These are phyloP conservation scores for Drosophila siamana DNA, from an alignment of 2,888 invertebrate genomes.

Conservation along the genomic window DNA sequence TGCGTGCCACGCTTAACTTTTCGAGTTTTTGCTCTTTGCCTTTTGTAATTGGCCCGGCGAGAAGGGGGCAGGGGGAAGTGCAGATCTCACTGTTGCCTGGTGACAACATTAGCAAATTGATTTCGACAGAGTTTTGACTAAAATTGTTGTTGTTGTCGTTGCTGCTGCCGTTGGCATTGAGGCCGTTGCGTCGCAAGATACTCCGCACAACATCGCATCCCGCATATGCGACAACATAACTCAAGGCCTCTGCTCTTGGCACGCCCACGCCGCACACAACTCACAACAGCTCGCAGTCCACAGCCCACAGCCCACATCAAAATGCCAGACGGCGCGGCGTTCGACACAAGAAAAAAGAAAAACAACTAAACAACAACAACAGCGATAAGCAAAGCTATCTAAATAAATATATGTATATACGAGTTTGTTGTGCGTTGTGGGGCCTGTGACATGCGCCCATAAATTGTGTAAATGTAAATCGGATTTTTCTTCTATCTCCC, in stretches of 20 bases:
- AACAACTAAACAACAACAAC: constrained; percentile 34
- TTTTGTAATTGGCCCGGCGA: constrained; percentile 49
- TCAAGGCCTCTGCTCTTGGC: constrained; percentile 51
- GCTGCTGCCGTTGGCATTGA: constrained; percentile 56
- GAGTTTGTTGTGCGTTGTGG: constrained; percentile 11
- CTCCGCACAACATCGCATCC: constrained; percentile 27
- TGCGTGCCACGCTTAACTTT: constrained; percentile 69
- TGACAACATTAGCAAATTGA: constrained; percentile 74
- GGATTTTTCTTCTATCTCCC: constrained; percentile 36
- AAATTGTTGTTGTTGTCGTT: constrained; percentile 21
- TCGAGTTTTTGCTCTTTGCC: constrained; percentile 66
- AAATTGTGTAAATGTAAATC: constrained; percentile 75
- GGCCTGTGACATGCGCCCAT: constrained; percentile 61
- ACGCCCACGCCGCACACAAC: constrained; percentile 35
- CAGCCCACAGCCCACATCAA: constrained; percentile 53
- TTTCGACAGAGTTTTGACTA: constrained; percentile 46
- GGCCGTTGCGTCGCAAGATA: constrained; percentile 22
- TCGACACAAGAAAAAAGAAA: constrained; percentile 35
- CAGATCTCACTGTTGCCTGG: constrained; percentile 26
- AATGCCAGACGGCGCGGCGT: constrained; percentile 72
- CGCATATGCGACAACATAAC: constrained; percentile 36
- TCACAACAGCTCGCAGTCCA: constrained; percentile 39
- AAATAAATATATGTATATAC: constrained; percentile 64
- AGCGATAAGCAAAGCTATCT: constrained; percentile 61
- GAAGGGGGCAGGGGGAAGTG: neutral